These are phyloP conservation scores for Cuniculus paca DNA, from an alignment of 2,797 vertebrate species.

Conservation along the genomic window DNA sequence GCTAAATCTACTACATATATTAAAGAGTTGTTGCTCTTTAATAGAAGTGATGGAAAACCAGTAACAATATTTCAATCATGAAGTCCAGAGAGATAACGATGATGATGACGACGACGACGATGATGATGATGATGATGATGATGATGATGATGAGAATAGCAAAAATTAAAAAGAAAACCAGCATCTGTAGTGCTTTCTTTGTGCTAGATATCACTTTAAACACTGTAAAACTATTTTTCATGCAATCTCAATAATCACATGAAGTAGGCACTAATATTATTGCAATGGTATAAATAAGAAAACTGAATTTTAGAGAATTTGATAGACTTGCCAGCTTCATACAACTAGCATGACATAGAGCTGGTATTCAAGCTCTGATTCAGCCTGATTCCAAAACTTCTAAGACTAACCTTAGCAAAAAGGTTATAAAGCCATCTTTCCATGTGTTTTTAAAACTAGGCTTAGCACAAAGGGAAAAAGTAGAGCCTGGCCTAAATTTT, in stretches of 20 bases:
- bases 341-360: not conserved
- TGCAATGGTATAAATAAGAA: not conserved
- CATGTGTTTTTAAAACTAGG: not conserved
- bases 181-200: not conserved
- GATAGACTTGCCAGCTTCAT: not conserved
- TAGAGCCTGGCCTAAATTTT: slow-evolving; percentile 24
- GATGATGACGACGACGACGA: not conserved
- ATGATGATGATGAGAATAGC: not conserved
- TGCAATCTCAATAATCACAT: not conserved
- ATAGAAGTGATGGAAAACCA: not conserved
- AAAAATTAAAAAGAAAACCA: not conserved
- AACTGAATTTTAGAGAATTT: not conserved
- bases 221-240: not conserved
- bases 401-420: not conserved
- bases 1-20: not conserved
- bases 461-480: not conserved
- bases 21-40: not conserved
- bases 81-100: not conserved
- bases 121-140: not conserved
- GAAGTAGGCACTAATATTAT: not conserved
- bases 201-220: not conserved
- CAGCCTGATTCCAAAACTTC: not conserved
- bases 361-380: not conserved
- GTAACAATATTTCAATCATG: not conserved
- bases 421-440: not conserved